A percentile compares a stretch with the other conserved stretches of the same genome.
phyloP scores from a whole-genome alignment of 1,140 invertebrate genomes.

The Brachionus calyciflorus region DNA sequence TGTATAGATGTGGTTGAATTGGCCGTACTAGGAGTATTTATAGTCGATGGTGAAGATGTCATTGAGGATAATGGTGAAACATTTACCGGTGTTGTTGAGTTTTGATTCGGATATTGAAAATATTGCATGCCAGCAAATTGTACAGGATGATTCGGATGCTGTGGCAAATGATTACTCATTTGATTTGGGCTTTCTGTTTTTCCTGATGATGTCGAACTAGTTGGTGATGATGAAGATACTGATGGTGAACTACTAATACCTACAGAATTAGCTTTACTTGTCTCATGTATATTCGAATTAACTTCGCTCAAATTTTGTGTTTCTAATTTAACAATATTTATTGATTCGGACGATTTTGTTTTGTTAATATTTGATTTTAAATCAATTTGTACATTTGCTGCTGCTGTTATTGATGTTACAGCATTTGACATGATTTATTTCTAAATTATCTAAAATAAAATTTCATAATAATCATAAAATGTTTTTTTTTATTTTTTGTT shows the following conservation, averaged over 20 bases:
- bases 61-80: slow-evolving; percentile 31
- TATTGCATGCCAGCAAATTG: slow-evolving; percentile 33
- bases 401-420: slow-evolving; percentile 30
- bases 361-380: slow-evolving; percentile 13
- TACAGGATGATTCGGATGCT: background rate
- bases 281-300: background rate
- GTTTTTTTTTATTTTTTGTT: too few species aligned
- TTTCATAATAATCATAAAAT: too few species aligned
- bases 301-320: background rate
- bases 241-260: slow-evolving; percentile 36
- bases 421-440: slow-evolving; percentile 36
- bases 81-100: slow-evolving; percentile 33
- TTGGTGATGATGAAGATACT: slow-evolving; percentile 14
- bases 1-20: slow-evolving; percentile 21
- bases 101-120: slow-evolving; percentile 45
- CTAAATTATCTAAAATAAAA: background rate
- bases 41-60: slow-evolving; percentile 43
- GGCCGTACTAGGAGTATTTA: slow-evolving; percentile 28
- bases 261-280: slow-evolving; percentile 1
- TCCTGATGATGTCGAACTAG: slow-evolving; percentile 13
- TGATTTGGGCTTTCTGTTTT: background rate
- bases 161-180: slow-evolving; percentile 3
- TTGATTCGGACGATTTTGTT: background rate
- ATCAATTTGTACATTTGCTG: slow-evolving; percentile 7
- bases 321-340: background rate